Evolutionary conservation across 2,888 invertebrate species (phyloP).

Genomic region (Lacanobia wlatinum): DNA sequence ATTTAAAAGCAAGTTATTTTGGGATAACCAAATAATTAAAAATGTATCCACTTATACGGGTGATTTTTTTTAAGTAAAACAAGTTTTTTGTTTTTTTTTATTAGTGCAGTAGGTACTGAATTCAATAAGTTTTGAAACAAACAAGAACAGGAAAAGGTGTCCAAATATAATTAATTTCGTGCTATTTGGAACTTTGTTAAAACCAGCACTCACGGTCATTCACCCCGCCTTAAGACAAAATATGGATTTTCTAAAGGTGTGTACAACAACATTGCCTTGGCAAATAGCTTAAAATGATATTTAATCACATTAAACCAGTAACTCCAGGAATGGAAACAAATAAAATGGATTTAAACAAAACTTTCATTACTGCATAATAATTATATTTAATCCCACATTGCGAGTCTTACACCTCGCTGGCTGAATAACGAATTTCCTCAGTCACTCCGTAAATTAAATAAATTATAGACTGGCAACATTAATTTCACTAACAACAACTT

Average conservation of each 20-base stretch:
- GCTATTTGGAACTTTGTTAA: background rate
- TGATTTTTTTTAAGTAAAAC: too few relatives aligned
- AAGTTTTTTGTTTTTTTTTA: too few relatives aligned
- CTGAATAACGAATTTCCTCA: constrained; percentile 34
- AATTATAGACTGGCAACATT: constrained; percentile 64
- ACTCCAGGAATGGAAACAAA: background rate
- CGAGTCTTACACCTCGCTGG: constrained; percentile 10
- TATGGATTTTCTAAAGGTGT: background rate
- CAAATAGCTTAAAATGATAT: constrained; percentile 10
- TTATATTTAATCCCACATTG: constrained; percentile 20
- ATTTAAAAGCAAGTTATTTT: too few relatives aligned
- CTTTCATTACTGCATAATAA: constrained; percentile 9
- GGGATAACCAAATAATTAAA: too few relatives aligned
- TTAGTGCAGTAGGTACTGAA: too few relatives aligned
- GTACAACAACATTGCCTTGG: background rate
- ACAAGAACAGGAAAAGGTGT: too few relatives aligned
- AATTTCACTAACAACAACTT: constrained; percentile 70
- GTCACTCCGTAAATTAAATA: constrained; percentile 69
- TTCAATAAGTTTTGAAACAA: too few relatives aligned
- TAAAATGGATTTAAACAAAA: constrained; percentile 15
- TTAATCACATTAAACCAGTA: background rate
- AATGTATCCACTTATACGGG: too few relatives aligned
- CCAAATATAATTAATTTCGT: too few relatives aligned
- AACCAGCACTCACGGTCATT: background rate
- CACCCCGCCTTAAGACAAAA: background rate